Base-by-base conservation (phyloP, 2,113 vertebrate genomes). In the Cnemophilus loriae region DNA sequence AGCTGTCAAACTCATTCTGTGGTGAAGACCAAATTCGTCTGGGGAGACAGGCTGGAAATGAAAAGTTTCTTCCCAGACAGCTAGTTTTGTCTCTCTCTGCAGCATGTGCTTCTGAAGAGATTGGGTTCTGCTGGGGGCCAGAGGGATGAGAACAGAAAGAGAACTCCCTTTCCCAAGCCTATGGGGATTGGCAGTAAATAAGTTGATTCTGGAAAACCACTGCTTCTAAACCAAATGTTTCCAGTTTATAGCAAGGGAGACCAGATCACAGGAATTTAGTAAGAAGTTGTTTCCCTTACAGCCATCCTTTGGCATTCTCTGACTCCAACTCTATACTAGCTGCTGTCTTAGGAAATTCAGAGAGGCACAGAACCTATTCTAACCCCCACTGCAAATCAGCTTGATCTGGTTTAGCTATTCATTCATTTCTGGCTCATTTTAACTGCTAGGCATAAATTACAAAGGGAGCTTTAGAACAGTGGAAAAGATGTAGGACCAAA, bases 1-100 rank as follows among this genome's bases (percentile, higher is more conserved):
- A 86, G 85, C 92, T 96, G 96, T 96, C 96, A 96, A 93, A 96
- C 68, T 94, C 92, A 91, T 95, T 97, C 96, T 94, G 71, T 91
- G 71, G 75, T 92, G 88, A 97, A 88, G 85, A 88, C 95, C 95
- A 96, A 90, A 96, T 94, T 96, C 20, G 33, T 94, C 76, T 70
- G 44, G 70, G 73, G 82, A 93, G 80, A 90, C 71, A 74, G 64
- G 68, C 79, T 92, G 85, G 68, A 92, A 97, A 90, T 83, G 88
- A 85, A 94, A 94, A 96, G 90, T 96, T 96, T 91, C 76, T 94
- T 96, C 64, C 92, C 71, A 96, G 85, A 74, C 59, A 84, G 44
- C 64, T 90, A 81, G 79, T 71, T 92, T 55, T 86, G 49, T 87
- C 71, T 91, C 49, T 94, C 67, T 32, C 35, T 70, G 14, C 39